A percentile compares a stretch with the other conserved stretches of the same genome.
phyloP scores from a whole-genome alignment of 2,888 invertebrate genomes.

The Bombylius major region DNA sequence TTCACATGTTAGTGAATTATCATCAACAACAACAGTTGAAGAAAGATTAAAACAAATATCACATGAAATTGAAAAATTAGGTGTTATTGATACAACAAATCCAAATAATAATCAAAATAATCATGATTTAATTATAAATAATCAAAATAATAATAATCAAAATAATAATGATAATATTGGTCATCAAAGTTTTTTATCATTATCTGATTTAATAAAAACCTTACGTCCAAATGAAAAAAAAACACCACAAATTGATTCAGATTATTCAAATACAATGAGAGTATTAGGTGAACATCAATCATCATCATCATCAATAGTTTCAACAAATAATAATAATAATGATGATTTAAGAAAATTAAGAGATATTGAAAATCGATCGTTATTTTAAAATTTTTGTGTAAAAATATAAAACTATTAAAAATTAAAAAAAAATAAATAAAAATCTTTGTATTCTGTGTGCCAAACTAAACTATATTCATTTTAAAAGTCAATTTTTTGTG shows the following conservation, averaged over 20 bases:
- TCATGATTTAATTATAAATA: too few species aligned
- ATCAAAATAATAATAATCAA: too few species aligned
- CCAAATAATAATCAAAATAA: not conserved
- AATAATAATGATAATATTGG: constrained; percentile 25
- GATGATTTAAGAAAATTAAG: constrained; percentile 11
- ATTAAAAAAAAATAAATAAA: too few species aligned
- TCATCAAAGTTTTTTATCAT: constrained; percentile 33
- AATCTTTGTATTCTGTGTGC: too few species aligned
- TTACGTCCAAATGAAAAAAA: constrained; percentile 34
- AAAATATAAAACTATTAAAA: too few species aligned
- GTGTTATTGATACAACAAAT: constrained; percentile 17
- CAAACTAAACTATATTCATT: too few species aligned
- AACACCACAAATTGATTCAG: constrained; percentile 36
- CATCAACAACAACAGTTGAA: constrained; percentile 29
- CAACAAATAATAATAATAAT: not conserved
- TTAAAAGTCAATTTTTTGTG: too few species aligned
- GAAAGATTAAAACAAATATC: constrained; percentile 33
- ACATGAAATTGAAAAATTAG: constrained; percentile 32
- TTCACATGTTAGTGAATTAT: constrained; percentile 19
- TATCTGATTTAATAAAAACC: constrained; percentile 35
- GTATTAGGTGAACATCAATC: constrained; percentile 28
- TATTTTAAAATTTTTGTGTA: not conserved
- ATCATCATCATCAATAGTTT: constrained; percentile 20
- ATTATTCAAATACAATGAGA: constrained; percentile 37
- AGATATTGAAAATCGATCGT: constrained; percentile 5